A percentile compares a stretch with the other conserved stretches of the same genome.
Evolutionary conservation across 2,888 invertebrate species (phyloP).

Genomic region (Drosophila borealis): DNA sequence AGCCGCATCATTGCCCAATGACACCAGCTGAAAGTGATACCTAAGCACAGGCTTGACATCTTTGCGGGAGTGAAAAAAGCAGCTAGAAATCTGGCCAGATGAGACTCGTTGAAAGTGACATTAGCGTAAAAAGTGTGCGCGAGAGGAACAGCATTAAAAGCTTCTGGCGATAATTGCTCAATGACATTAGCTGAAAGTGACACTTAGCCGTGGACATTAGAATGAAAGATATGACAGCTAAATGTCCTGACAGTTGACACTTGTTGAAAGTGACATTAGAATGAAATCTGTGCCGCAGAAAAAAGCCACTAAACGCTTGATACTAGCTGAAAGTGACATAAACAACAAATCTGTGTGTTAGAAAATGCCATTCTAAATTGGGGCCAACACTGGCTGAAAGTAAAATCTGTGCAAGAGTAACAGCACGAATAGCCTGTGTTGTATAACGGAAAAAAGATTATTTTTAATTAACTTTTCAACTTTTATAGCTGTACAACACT

Average conservation of each 20-base stretch:
- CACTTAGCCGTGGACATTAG: constrained; percentile 8
- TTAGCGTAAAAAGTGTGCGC: constrained; percentile 13
- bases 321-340: constrained; percentile 5
- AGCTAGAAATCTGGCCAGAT: constrained; percentile 2
- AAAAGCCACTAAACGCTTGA: background rate
- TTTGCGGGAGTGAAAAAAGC: background rate
- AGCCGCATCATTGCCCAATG: constrained; percentile 32
- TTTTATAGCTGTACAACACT: background rate
- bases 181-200: constrained; percentile 44
- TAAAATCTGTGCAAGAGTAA: background rate
- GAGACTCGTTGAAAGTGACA: constrained; percentile 14
- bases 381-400: background rate
- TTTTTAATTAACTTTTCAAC: too few relatives aligned
- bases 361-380: background rate
- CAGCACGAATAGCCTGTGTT: background rate
- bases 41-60: background rate
- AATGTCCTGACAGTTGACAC: constrained; percentile 6
- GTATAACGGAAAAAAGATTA: background rate
- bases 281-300: constrained; percentile 6
- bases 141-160: constrained; percentile 1
- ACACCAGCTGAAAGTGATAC: constrained; percentile 33
- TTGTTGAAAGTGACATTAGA: constrained; percentile 15
- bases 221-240: constrained; percentile 3
- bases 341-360: constrained; percentile 1
- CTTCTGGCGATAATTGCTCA: constrained; percentile 17